Conservation (phyloP, 2,797 vertebrate species). For the Streptopelia turtur region DNA sequence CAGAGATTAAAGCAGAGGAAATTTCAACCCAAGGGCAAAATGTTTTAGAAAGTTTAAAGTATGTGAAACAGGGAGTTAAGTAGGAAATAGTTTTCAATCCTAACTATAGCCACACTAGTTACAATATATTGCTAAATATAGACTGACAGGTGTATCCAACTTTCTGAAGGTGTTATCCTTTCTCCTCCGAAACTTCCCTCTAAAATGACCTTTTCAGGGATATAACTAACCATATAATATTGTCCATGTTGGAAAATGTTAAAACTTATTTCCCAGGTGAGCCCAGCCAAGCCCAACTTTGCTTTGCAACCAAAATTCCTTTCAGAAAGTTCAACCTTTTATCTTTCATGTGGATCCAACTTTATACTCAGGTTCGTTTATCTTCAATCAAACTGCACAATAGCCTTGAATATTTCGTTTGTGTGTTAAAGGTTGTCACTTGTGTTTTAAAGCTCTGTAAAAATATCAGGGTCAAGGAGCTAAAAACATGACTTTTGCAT, state of each 20-base stretch:
- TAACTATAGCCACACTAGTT: slow-evolving; percentile 47
- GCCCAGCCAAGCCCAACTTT: slow-evolving; percentile 40
- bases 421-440: slow-evolving; percentile 58
- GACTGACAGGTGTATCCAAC: background rate
- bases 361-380: slow-evolving; percentile 16
- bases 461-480: slow-evolving; percentile 44
- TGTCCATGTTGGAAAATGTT: slow-evolving; percentile 30
- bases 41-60: slow-evolving; percentile 57
- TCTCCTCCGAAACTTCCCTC: slow-evolving; percentile 23
- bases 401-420: slow-evolving; percentile 32
- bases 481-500: slow-evolving; percentile 37
- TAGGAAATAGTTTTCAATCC: slow-evolving; percentile 63
- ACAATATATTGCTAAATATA: slow-evolving; percentile 58
- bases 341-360: slow-evolving; percentile 52
- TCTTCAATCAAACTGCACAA: slow-evolving; percentile 26
- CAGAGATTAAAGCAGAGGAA: slow-evolving; percentile 69
- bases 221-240: background rate
- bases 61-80: slow-evolving; percentile 38
- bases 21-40: slow-evolving; percentile 67
- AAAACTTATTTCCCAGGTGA: slow-evolving; percentile 57
- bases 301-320: slow-evolving; percentile 52
- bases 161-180: slow-evolving; percentile 42
- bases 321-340: slow-evolving; percentile 33
- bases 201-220: slow-evolving; percentile 31
- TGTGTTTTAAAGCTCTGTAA: slow-evolving; percentile 38